Percentiles rank a stretch among this genome's conserved stretches.
phyloP scores from a whole-genome alignment of 2,888 invertebrate species.

The Arenicola marina region DNA sequence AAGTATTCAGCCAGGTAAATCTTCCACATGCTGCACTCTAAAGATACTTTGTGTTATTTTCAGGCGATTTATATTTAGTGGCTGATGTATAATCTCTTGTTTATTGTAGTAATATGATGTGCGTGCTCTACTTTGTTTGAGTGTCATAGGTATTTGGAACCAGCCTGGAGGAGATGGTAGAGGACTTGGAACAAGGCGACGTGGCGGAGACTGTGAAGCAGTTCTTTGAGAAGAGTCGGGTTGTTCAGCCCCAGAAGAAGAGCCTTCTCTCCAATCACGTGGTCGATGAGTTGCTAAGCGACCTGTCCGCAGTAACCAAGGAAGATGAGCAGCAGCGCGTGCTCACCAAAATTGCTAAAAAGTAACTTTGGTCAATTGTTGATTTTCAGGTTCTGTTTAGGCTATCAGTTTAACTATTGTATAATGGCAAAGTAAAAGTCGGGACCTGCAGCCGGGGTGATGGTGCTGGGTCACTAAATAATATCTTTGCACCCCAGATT shows the following conservation, averaged over 20 bases:
- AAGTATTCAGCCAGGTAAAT: constrained; percentile 77
- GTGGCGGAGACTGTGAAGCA: constrained; percentile 82
- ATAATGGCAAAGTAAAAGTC: no score
- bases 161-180: constrained; percentile 80
- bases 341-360: constrained; percentile 73
- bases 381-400: no score
- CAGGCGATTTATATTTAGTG: no score
- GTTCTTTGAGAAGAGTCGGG: constrained; percentile 73
- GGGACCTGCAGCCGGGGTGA: no score
- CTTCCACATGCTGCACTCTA: not conserved
- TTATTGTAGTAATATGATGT: no score
- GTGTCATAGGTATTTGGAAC: constrained; percentile 69
- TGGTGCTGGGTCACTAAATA: no score
- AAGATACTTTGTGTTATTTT: no score
- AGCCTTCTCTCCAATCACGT: constrained; percentile 77
- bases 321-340: constrained; percentile 85
- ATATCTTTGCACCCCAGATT: no score
- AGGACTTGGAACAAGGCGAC: constrained; percentile 86
- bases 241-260: constrained; percentile 68
- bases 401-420: no score
- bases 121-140: constrained; percentile 33
- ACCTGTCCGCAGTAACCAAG: constrained; percentile 76
- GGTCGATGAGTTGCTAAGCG: constrained; percentile 74
- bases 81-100: no score
- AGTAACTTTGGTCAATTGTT: no score